Base-by-base conservation (phyloP, 2,888 invertebrate species). In the Trichopria drosophilae region DNA sequence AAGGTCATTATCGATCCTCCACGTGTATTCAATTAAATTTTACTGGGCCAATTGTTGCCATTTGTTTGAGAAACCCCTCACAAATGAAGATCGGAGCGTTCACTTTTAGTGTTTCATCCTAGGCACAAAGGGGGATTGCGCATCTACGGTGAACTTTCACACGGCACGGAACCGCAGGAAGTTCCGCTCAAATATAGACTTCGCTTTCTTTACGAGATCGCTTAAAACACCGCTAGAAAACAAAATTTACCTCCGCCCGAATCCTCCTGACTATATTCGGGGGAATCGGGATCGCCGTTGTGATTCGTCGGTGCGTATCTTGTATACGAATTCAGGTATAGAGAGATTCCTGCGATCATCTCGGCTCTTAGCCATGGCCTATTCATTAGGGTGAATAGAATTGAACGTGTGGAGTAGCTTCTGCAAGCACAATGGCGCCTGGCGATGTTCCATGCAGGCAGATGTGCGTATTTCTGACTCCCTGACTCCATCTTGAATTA, bases 401-500 rank as follows among this genome's bases (percentile, higher is more conserved):
- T 16, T n/a, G n/a, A n/a, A n/a, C 13, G 28, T 43, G 57, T 36
- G 59, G 57, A 60, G 53, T 45, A 54, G 60, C 58, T 60, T 61
- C 54, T 54, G 53, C 40, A 43, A 34, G 42, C 55, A 55, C 39
- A 58, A 56, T 56, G 49, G 43, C 49, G 24, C 13, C 22, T 24
- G 42, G 26, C 43, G 18, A 22, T 44, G 10, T 19, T 50, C 29
- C 45, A 45, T 18, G 47, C 34, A 34, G 60, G 62, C 69, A 69
- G 68, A 68, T 67, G 66, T 63, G 55, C 37, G 53, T 44, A 35
- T 48, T 57, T 49, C 67, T 72, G 71, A 73, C 73, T 73, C 67
- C 43, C 55, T 72, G 71, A 73, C 73, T 73, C 70, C 69, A 72
- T 73, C 65, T 73, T 72, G 72, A 73, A 71, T 71, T 62, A 69